phyloP scores from a whole-genome alignment of 2,113 vertebrate genomes.

The Rhinopomastus cyanomelas region DNA sequence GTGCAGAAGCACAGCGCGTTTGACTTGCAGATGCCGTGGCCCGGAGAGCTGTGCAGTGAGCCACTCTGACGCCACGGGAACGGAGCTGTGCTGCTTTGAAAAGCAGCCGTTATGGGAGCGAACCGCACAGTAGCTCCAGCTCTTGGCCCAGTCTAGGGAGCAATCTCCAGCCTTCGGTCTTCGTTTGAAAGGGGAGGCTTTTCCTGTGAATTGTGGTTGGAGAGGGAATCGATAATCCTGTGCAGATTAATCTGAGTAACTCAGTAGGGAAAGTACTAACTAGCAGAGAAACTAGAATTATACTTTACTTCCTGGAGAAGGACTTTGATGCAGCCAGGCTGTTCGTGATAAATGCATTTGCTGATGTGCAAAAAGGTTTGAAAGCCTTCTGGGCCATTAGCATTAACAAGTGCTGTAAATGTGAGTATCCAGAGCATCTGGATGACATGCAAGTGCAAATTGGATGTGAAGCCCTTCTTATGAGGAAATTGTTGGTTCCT shows the following conservation, averaged over 20 bases:
- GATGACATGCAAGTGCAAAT: neutral
- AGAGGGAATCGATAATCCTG: neutral
- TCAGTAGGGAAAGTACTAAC: neutral
- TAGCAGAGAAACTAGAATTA: neutral
- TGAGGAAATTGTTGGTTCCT: neutral
- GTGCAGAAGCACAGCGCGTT: neutral
- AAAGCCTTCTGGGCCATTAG: neutral
- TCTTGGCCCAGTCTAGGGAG: neutral
- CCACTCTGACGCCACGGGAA: neutral
- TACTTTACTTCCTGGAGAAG: neutral
- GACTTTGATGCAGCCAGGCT: neutral
- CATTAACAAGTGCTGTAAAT: neutral
- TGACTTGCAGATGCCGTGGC: neutral
- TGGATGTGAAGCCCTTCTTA: neutral
- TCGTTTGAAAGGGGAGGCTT: neutral
- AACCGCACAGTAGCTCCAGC: neutral
- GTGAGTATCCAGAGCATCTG: neutral
- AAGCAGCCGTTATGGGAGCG: neutral
- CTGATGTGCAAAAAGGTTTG: neutral
- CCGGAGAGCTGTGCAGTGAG: neutral
- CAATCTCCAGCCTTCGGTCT: neutral
- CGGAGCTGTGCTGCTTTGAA: neutral
- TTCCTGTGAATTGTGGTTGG: neutral
- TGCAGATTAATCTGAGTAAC: neutral
- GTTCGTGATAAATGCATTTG: neutral